Evolutionary conservation across 2,888 invertebrate species (phyloP), one percentile per base, ranked within the genome.

Genomic region (Chymomyza amoena): DNA sequence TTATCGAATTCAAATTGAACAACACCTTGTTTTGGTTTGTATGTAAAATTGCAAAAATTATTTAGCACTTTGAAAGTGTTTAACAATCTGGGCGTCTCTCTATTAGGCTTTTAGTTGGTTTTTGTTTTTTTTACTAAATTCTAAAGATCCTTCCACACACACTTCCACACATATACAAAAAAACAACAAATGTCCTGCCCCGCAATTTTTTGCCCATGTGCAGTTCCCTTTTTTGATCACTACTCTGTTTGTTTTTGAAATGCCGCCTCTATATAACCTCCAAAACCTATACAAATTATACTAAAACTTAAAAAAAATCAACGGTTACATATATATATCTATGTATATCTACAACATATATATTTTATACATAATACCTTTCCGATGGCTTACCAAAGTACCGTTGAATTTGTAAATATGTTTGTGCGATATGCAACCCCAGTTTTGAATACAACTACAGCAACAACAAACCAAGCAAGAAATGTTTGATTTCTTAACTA

Each of bases 371-470:
- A 51, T 56, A 18, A 64, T 50, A 72, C 61, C 76, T 79, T 74
- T 77, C 81, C 75, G 82, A 87, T 81, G 86, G 82, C 88, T 84
- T 80, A 72, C 72, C 36, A 50, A 72, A 64, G 57, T 75, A 71
- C 71, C 75, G 78, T 87, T 79, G 72, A 84, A 80, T 76, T 81
- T 90, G 90, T 90, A 90, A 90, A 90, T 90, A 90, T 90, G 90
- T 90, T 90, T 90, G 90, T 88, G 90, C 87, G 80, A 90, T 72
- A 89, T 90, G 90, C 90, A 90, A 89, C 84, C 88, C 84, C 64
- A 63, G 75, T 86, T 84, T 64, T 68, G 56, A 20, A 63, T 72
- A 70, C 32, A 32, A 32, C 66, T 73, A 70, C 54, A 68, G 54
- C 64, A 68, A 69, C 16, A 71, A 69, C 50, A 57, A 76, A 52